Conservation (phyloP, 1,140 invertebrate genomes). For the Paraescarpia echinospica region DNA sequence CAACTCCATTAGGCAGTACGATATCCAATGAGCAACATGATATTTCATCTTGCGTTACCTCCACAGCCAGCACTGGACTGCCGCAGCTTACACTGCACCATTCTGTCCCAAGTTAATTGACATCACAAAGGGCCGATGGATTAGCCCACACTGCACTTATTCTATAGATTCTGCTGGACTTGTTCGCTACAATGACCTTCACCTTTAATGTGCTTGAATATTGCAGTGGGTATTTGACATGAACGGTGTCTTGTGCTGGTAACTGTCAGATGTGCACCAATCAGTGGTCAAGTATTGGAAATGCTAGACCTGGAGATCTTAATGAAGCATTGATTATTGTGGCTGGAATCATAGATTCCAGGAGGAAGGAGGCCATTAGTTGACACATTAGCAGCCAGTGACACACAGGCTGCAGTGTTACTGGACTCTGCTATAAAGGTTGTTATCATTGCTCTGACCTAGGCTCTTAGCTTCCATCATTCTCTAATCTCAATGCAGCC, state of each 20-base stretch:
- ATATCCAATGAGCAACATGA: not conserved
- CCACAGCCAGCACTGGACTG: not conserved
- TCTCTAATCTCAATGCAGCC: not conserved
- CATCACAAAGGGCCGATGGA: not conserved
- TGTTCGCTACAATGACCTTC: not conserved
- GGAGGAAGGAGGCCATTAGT: not conserved
- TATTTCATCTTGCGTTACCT: not conserved
- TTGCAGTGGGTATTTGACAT: not conserved
- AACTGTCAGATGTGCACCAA: not conserved
- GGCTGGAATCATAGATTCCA: not conserved
- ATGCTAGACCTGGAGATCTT: not conserved
- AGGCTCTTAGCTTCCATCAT: not conserved
- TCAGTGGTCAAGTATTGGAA: not conserved
- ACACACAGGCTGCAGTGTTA: not conserved
- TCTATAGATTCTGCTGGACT: not conserved
- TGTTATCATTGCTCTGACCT: not conserved
- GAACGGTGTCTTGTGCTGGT: not conserved
- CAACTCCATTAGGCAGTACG: not conserved
- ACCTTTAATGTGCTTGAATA: not conserved
- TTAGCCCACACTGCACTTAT: not conserved
- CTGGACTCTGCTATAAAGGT: not conserved
- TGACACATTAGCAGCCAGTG: not conserved
- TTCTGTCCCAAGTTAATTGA: not conserved
- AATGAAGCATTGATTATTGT: not conserved
- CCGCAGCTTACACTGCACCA: not conserved